Percentiles rank a stretch among this genome's conserved stretches.
These are phyloP conservation scores for Ganaspis brasiliensis DNA, from an alignment of 2,888 invertebrate species.

Conservation along the genomic window DNA sequence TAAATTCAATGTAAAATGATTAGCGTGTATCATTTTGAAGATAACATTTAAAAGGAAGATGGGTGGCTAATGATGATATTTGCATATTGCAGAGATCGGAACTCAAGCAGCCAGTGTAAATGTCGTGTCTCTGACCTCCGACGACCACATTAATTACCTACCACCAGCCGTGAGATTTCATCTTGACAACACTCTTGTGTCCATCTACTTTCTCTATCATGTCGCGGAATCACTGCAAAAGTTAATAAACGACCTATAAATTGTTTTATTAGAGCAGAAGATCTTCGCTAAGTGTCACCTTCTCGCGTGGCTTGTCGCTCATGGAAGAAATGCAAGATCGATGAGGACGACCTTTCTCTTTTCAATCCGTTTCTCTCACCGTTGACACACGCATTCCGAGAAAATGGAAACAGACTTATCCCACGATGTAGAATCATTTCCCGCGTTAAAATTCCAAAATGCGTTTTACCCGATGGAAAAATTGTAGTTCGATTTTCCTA, in stretches of 20 bases:
- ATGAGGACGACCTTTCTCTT: slow-evolving; percentile 33
- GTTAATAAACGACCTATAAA: slow-evolving; percentile 21
- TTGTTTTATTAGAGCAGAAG: slow-evolving; percentile 21
- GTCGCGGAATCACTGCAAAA: slow-evolving; percentile 7
- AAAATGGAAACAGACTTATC: slow-evolving; percentile 29
- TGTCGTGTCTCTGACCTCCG: slow-evolving; percentile 45
- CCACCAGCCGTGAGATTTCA: slow-evolving; percentile 49
- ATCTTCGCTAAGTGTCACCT: slow-evolving; percentile 33
- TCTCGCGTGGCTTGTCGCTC: slow-evolving; percentile 2
- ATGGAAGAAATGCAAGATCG: slow-evolving; percentile 17
- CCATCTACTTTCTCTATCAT: slow-evolving; percentile 53
- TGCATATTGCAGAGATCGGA: slow-evolving; percentile 52
- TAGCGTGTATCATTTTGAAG: slow-evolving; percentile 31
- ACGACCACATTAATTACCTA: slow-evolving; percentile 46
- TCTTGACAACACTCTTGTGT: slow-evolving; percentile 28
- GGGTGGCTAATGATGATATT: slow-evolving; percentile 51
- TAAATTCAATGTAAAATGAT: slow-evolving; percentile 12
- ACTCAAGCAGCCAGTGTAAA: slow-evolving; percentile 46
- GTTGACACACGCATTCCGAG: slow-evolving; percentile 1
- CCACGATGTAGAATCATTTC: neutral
- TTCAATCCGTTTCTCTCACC: slow-evolving; percentile 23
- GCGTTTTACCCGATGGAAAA: no score
- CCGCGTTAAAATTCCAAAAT: no score
- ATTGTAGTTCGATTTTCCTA: no score
- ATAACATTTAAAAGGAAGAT: slow-evolving; percentile 26